Conservation (phyloP, 2,888 invertebrate species). For the Nasonovia ribisnigri region DNA sequence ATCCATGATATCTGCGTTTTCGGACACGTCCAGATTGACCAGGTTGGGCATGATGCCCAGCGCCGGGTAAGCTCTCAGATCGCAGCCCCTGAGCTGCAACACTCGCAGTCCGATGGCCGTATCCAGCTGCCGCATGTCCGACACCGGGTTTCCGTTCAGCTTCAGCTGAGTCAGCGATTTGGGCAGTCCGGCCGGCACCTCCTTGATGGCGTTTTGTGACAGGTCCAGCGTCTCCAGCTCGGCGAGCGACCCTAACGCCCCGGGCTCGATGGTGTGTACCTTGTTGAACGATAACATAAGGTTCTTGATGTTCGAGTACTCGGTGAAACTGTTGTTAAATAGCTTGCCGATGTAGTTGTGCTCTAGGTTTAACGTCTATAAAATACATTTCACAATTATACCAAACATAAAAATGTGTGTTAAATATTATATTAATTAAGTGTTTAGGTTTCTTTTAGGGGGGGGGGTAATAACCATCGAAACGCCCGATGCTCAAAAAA, state of each 20-base stretch:
- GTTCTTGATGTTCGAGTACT: constrained; percentile 37
- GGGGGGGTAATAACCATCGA: too few relatives aligned
- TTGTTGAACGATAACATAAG: constrained; percentile 36
- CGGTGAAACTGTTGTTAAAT: constrained; percentile 42
- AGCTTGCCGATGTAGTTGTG: constrained; percentile 51
- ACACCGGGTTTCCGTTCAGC: constrained; percentile 46
- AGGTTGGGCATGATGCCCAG: constrained; percentile 54
- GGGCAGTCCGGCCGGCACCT: constrained; percentile 52
- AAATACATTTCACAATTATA: not conserved
- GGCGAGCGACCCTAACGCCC: constrained; percentile 15
- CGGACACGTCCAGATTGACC: constrained; percentile 50
- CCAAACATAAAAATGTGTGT: not conserved
- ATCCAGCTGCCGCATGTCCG: not conserved
- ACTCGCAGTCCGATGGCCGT: constrained; percentile 36
- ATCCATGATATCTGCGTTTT: not conserved
- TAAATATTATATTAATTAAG: too few relatives aligned
- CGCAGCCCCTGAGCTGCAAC: constrained; percentile 19
- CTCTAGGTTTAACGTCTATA: constrained; percentile 40
- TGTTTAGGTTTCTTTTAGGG: not conserved
- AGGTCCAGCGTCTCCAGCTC: constrained; percentile 57
- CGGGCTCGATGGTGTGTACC: constrained; percentile 43
- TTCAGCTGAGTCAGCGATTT: constrained; percentile 26
- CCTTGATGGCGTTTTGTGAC: constrained; percentile 24
- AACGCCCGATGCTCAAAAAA: too few relatives aligned
- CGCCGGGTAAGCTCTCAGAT: constrained; percentile 20